Percentiles rank a stretch among this genome's conserved stretches.
Conservation (phyloP, 1,140 invertebrate species). For the Aleiodes sp. region DNA sequence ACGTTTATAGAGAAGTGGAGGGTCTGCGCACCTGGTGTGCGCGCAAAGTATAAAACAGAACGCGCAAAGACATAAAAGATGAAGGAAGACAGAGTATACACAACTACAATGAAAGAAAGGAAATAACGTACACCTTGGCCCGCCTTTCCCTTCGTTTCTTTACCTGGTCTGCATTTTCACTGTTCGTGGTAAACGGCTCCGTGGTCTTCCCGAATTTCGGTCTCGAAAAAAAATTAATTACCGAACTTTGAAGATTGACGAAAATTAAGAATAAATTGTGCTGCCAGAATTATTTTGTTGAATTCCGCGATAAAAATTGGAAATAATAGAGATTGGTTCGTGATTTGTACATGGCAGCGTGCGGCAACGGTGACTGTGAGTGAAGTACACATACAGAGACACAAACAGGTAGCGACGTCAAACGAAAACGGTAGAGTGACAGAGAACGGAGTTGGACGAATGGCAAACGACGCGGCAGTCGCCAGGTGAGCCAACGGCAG, state of each 20-base stretch:
- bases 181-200: constrained; percentile 26
- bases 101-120: neutral
- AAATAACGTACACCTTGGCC: constrained; percentile 8
- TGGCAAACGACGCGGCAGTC: constrained; percentile 54
- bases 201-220: neutral
- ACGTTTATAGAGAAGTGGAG: constrained; percentile 19
- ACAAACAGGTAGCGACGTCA: constrained; percentile 18
- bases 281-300: too few relatives aligned
- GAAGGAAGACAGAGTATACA: neutral
- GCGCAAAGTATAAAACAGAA: neutral
- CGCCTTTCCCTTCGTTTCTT: constrained; percentile 56
- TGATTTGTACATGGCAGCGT: neutral
- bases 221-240: neutral
- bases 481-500: constrained; percentile 63
- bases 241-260: neutral
- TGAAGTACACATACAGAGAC: neutral
- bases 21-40: constrained; percentile 34
- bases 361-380: neutral
- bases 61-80: neutral
- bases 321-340: too few relatives aligned
- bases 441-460: constrained; percentile 30
- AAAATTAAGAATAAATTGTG: too few relatives aligned
- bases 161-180: constrained; percentile 47
- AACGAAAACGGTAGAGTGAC: constrained; percentile 29
- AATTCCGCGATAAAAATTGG: too few relatives aligned